Conservation (phyloP, 2,113 vertebrate species). For the Atherinomorus stipes region DNA sequence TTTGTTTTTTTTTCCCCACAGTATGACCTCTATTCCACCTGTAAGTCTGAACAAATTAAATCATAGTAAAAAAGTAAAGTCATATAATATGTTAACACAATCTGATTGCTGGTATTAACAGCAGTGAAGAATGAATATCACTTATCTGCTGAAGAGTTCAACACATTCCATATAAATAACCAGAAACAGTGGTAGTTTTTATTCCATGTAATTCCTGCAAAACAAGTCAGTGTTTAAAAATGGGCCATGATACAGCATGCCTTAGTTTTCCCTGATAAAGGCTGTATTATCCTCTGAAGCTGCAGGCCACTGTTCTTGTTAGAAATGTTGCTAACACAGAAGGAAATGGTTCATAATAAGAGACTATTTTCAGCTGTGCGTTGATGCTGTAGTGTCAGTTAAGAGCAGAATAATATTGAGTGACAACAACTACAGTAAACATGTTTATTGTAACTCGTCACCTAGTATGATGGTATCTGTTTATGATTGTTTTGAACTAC, state of each 20-base stretch:
- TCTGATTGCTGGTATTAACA: too few species aligned
- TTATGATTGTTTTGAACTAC: too few species aligned
- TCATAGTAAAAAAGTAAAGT: neutral
- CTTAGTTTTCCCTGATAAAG: neutral
- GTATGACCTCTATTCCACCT: neutral
- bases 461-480: neutral
- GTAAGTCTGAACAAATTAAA: neutral
- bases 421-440: neutral
- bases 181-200: neutral
- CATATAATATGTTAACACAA: neutral
- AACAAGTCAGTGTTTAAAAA: neutral
- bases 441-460: neutral
- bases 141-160: too few species aligned
- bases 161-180: too few species aligned
- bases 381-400: neutral
- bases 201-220: neutral
- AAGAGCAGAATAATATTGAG: neutral
- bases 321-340: neutral
- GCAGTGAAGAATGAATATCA: neutral
- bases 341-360: neutral
- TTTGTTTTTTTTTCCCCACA: neutral
- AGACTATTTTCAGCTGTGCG: conserved; percentile 5
- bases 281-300: neutral
- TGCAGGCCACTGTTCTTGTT: neutral
- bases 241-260: neutral